Base-by-base conservation (phyloP, 2,888 invertebrate species). In the Andrena fulva region DNA sequence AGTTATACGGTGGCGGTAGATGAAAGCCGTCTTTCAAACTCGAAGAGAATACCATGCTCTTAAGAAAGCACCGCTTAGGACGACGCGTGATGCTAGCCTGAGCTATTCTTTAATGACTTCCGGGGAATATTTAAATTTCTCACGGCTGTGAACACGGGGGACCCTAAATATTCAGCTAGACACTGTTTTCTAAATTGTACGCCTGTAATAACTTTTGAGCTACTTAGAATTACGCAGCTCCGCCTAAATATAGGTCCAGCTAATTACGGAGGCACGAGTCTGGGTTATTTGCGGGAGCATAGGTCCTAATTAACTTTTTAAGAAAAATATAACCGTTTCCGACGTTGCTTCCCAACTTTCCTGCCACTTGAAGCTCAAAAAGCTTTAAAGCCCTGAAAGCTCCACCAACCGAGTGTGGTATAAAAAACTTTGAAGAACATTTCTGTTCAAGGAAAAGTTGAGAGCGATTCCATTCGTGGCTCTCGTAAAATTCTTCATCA, bases 51-150 rank as follows among this genome's bases (percentile, higher is more conserved):
- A 33, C 48, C 50, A 12, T 29, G 31, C 67, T 24, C 27, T 10
- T 31, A 59, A 48, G 60, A n/a, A 60, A 67, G 31, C 72, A 60
- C 35, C 27, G 66, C 33, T n/a, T 54, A 29, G 50, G 42, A 29
- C 12, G 29, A 54, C 69, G 42, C 69, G 42, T 48, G 71, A 29
- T 66, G 29, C 35, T 12, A 5, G 42, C 12, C 24, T 0, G 35
- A 24, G 66, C 67, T 73, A 73, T 68, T 77, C 67, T 77, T 77
- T 73, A 77, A 77, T 67, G 77, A 77, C 67, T 77, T 67, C 31
- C 35, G 16, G n/a, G 8, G 50, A 69, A 31, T 31, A n/a, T 24
- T 50, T 31, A 62, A 31, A 29, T 35, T 69, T 27, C 16, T 2
- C 31, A 27, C 35, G 20, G 42, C n/a, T 16, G 48, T 10, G n/a